These are phyloP conservation scores for Adineta ricciae DNA, from an alignment of 2,888 invertebrate genomes.

Conservation along the genomic window DNA sequence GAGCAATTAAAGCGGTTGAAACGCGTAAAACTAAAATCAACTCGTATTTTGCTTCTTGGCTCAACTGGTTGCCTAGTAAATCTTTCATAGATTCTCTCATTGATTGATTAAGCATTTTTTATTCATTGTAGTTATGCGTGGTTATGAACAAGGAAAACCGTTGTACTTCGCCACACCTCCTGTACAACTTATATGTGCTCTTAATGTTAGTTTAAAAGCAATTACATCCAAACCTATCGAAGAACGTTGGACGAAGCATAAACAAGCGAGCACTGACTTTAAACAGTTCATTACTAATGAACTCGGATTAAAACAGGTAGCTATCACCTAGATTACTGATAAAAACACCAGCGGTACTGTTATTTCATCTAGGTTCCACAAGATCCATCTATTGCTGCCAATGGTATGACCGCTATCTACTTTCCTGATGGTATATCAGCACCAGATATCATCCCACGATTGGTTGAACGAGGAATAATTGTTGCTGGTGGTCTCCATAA, in stretches of 20 bases:
- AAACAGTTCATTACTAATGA: background rate
- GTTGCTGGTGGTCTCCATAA: conserved; percentile 17
- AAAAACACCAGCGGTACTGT: background rate
- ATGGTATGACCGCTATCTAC: background rate
- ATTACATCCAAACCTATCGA: background rate
- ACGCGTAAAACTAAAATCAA: background rate
- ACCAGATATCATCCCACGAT: background rate
- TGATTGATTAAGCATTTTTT: background rate
- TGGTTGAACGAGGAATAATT: background rate
- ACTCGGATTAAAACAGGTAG: background rate
- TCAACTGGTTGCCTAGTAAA: background rate
- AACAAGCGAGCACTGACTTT: background rate
- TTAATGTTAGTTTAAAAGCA: background rate
- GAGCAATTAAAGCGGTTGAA: background rate
- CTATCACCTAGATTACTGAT: background rate
- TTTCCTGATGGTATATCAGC: background rate
- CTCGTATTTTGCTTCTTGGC: background rate
- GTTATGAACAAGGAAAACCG: background rate
- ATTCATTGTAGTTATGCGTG: background rate
- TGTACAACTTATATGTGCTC: background rate
- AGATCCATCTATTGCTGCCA: background rate
- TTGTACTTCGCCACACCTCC: background rate
- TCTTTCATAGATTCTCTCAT: background rate
- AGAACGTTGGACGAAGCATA: background rate
- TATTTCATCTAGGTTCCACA: background rate